Conservation (phyloP, 2,113 vertebrate species). For the Lagenorhynchus albirostris region DNA sequence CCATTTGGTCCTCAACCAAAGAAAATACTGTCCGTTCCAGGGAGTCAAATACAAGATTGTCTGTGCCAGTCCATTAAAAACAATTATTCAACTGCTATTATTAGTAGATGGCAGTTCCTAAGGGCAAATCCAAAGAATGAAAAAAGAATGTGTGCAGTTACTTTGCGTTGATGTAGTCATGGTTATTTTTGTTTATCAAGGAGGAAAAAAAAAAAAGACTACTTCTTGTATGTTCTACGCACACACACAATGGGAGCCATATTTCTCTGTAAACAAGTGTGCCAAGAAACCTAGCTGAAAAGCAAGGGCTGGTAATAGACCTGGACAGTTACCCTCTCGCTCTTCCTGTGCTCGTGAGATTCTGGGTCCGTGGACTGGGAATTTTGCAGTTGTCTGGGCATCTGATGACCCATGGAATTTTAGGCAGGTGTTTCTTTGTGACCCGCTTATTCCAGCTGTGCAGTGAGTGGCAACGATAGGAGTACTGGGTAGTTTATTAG, state of each 20-base stretch:
- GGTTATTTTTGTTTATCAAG: neutral
- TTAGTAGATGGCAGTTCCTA: slow-evolving; percentile 58
- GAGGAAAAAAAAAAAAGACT: neutral
- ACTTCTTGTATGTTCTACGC: neutral
- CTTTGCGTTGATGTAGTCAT: neutral
- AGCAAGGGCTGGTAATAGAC: neutral
- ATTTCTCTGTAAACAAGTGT: neutral
- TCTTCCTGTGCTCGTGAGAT: neutral
- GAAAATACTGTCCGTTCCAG: slow-evolving; percentile 51
- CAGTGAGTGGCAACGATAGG: neutral
- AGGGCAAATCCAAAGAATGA: slow-evolving; percentile 47
- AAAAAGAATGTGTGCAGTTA: slow-evolving; percentile 37
- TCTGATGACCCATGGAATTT: neutral
- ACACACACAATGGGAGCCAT: neutral
- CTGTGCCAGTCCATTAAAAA: slow-evolving; percentile 58
- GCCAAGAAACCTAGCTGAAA: neutral
- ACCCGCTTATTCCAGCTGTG: neutral
- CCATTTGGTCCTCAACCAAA: slow-evolving; percentile 60
- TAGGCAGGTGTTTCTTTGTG: neutral
- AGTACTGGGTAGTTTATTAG: neutral
- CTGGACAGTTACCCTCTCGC: neutral
- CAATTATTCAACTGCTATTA: neutral
- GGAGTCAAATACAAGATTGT: slow-evolving; percentile 52
- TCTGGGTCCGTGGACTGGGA: neutral
- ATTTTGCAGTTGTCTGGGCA: neutral